phyloP scores from a whole-genome alignment of 2,888 invertebrate species.

The Apamea sordens region DNA sequence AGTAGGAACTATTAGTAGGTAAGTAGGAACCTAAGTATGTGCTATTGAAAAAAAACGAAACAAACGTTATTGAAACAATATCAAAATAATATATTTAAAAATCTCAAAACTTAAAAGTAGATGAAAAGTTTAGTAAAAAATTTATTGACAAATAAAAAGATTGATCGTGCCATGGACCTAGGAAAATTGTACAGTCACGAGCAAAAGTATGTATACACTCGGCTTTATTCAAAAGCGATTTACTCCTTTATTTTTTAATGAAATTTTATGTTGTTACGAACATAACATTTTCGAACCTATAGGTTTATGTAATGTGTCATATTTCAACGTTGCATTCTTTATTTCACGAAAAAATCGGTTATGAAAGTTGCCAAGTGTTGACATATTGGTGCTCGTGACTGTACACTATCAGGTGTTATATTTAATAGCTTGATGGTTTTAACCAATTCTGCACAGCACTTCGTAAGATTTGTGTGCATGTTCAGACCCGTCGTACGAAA shows the following conservation, averaged over 20 bases:
- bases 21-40: neutral
- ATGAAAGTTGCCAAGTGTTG: too few species aligned
- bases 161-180: neutral
- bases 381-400: too few species aligned
- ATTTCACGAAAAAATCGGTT: too few species aligned
- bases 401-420: neutral
- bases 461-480: conserved; percentile 80
- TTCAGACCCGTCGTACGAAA: conserved; percentile 83
- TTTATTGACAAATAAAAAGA: conserved; percentile 3
- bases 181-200: neutral
- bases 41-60: neutral
- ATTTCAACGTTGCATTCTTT: too few species aligned
- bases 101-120: neutral
- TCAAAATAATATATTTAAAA: neutral
- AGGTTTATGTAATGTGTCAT: too few species aligned
- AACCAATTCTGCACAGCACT: conserved; percentile 80
- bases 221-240: too few species aligned
- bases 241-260: too few species aligned
- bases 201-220: too few species aligned
- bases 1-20: neutral
- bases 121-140: neutral
- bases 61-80: neutral
- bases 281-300: too few species aligned
- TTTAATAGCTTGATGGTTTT: conserved; percentile 9
- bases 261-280: too few species aligned